Conservation (phyloP, 35 echinoderm and acorn worm species). For the Ophioderma brevispina region DNA sequence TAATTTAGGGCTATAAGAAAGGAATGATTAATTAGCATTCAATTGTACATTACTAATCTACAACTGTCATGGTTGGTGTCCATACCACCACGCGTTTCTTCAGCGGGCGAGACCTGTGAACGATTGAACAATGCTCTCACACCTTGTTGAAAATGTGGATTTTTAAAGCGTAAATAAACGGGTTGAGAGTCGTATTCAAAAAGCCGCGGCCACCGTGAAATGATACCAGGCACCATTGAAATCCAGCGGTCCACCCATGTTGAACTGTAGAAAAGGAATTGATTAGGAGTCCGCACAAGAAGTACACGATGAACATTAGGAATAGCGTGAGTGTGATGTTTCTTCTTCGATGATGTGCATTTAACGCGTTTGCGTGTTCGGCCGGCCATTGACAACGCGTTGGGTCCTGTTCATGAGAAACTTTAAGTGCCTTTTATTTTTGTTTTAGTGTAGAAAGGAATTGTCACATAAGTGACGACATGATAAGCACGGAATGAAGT, state of each 20-base stretch:
- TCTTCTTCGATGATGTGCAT: conserved; percentile 47
- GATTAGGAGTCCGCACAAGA: conserved; percentile 86
- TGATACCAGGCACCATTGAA: conserved; percentile 85
- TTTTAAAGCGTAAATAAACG: conserved; percentile 87
- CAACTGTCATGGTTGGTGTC: no score
- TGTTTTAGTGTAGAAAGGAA: conserved; percentile 59
- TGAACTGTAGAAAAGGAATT: conserved; percentile 87
- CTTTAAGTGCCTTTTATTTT: conserved; percentile 28
- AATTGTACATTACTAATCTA: no score
- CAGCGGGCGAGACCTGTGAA: no score
- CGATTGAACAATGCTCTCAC: conserved; percentile 3
- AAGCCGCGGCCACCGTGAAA: conserved; percentile 73
- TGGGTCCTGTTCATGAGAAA: neutral
- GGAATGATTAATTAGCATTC: no score
- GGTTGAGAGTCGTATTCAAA: conserved; percentile 85
- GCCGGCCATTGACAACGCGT: conserved; percentile 6
- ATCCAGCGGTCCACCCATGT: conserved; percentile 71
- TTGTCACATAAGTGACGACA: conserved; percentile 76
- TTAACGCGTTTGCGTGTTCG: neutral
- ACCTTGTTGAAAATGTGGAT: conserved; percentile 87
- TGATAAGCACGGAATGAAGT: conserved; percentile 84
- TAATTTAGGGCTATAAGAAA: no score
- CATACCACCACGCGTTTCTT: no score
- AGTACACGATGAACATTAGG: conserved; percentile 81
- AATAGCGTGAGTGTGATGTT: conserved; percentile 87